phyloP scores from a whole-genome alignment of 2,888 invertebrate genomes.

The Sylvicola fuscatus region DNA sequence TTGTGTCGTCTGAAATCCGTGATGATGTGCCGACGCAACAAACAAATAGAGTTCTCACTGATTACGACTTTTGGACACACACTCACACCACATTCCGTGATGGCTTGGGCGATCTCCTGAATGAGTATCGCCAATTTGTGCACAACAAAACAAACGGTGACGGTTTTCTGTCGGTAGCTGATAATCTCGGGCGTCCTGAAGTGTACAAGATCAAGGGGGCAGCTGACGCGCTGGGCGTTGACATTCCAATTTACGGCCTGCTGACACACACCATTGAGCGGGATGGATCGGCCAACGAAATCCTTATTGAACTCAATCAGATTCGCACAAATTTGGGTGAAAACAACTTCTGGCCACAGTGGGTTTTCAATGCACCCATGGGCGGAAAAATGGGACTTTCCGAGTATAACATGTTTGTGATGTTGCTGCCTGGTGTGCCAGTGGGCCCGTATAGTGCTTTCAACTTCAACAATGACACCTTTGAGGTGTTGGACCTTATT shows the following conservation, averaged over 20 bases:
- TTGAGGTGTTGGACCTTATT: constrained; percentile 19
- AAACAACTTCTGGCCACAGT: constrained; percentile 18
- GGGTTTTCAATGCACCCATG: constrained; percentile 9
- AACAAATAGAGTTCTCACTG: constrained; percentile 23
- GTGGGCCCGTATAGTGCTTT: constrained; percentile 26
- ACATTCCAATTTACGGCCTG: constrained; percentile 19
- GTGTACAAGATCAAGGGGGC: constrained; percentile 12
- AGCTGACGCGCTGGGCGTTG: constrained; percentile 13
- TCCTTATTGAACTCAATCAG: constrained; percentile 14
- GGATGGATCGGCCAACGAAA: constrained; percentile 10
- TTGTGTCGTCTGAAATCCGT: constrained; percentile 33
- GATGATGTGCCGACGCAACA: constrained; percentile 28
- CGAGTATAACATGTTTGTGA: constrained; percentile 40
- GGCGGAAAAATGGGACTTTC: constrained; percentile 8
- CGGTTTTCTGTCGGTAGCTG: constrained; percentile 24
- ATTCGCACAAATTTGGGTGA: constrained; percentile 13
- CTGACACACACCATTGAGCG: constrained; percentile 5
- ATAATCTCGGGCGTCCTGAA: constrained; percentile 18
- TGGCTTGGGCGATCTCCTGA: constrained; percentile 34
- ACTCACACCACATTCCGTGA: constrained; percentile 39
- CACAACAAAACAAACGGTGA: constrained; percentile 30
- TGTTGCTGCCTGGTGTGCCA: constrained; percentile 64
- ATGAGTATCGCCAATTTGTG: constrained; percentile 39
- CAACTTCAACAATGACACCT: constrained; percentile 13
- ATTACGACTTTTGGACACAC: constrained; percentile 45